Base-by-base conservation (phyloP, 2,797 vertebrate species). In the Melanotaenia nigrans region DNA sequence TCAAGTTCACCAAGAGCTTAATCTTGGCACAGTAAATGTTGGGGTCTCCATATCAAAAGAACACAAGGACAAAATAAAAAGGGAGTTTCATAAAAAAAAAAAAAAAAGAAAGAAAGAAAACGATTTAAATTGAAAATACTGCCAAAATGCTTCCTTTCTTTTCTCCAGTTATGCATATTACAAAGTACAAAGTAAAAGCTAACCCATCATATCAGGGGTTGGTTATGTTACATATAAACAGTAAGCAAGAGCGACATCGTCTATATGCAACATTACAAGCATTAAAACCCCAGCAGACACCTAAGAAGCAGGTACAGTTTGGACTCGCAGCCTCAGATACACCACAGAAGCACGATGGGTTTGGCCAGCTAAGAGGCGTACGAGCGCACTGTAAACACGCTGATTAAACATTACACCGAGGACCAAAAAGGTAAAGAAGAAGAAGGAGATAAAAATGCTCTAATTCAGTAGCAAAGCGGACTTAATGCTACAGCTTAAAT, bases 171-270 rank as follows among this genome's bases (percentile, higher is more conserved):
- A 71, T 56, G 77, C 36, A 64, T 80, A 47, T 61, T 68, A 42
- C 4, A 42, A 78, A 59, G 61, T 77, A 78, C 75, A 79, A 77
- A 91, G 68, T 84, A 61, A 87, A 85, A 91, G 88, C 84, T 87
- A 58, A 83, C 72, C 76, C 85, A 71, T 75, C 62, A 25, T 70
- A 14, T 78, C 73, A 61, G 76, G 71, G 75, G 65, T 85, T 75
- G 77, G 63, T 36, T 89, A 89, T 90, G 71, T 89, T 91, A 90
- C 89, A 93, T 86, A 90, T 90, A 75, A 78, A 86, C 90, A 91
- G 67, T 82, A 81, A 87, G 83, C 84, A 81, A 81, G 78, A 87
- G 90, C 79, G 85, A 78, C 61, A 73, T 90, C 47, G 75, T 88
- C 85, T 88, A 90, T 86, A 86, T 69, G 83, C 77, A 73, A 79